Percentiles rank a stretch among this genome's conserved stretches.
Conservation (phyloP, 2,888 invertebrate species). For the Lasioglossum zephyrum region DNA sequence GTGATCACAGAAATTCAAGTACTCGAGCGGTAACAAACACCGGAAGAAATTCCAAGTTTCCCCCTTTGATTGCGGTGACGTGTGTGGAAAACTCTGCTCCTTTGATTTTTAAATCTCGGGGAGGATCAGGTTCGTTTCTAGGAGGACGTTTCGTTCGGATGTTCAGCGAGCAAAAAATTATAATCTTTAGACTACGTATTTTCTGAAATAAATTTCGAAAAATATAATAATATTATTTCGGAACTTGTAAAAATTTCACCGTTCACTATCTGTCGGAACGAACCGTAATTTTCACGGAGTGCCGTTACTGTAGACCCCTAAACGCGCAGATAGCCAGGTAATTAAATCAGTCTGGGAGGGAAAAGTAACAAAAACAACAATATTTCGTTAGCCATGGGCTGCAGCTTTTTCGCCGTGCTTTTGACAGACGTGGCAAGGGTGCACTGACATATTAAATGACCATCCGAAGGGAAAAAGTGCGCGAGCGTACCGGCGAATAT, state of each 20-base stretch:
- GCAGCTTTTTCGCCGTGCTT: slow-evolving; percentile 18
- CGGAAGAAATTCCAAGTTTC: not conserved
- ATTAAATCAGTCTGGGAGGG: slow-evolving; percentile 14
- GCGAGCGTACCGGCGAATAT: not conserved
- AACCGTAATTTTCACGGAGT: not conserved
- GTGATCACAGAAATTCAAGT: not conserved
- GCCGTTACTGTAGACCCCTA: not conserved
- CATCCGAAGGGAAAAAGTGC: slow-evolving; percentile 11
- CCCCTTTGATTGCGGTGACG: not conserved
- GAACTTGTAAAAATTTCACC: not conserved
- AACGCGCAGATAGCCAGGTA: not conserved
- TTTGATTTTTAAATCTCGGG: not conserved
- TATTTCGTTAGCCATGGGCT: slow-evolving; percentile 11
- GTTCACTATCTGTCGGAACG: not conserved
- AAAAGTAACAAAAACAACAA: slow-evolving; percentile 17
- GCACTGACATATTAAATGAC: slow-evolving; percentile 18
- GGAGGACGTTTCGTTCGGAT: not conserved
- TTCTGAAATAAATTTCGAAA: not conserved
- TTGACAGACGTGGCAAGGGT: slow-evolving; percentile 29
- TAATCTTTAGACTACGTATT: no score
- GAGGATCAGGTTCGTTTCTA: not conserved
- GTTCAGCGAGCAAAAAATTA: not conserved
- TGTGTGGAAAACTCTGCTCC: not conserved
- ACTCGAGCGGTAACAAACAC: not conserved
- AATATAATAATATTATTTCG: fast-evolving